Percentiles rank a stretch among this genome's conserved stretches.
phyloP scores from a whole-genome alignment of 1,140 invertebrate species.

The Tigriopus japonicus region DNA sequence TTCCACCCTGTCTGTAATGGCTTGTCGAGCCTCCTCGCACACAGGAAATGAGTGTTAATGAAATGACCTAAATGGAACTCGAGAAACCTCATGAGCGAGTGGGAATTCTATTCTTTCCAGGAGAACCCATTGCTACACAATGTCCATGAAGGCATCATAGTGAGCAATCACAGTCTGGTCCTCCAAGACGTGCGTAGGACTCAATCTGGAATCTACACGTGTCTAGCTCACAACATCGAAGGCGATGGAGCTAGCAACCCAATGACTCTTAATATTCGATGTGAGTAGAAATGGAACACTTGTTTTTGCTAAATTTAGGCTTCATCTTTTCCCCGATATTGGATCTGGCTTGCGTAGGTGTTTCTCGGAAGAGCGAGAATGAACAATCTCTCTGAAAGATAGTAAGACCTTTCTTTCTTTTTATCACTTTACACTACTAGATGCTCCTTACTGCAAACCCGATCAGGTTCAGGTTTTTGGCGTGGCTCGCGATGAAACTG shows the following conservation, averaged over 20 bases:
- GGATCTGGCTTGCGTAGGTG: no score
- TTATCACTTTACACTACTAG: slow-evolving; percentile 27
- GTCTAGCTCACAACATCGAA: slow-evolving; percentile 57
- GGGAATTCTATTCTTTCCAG: neutral
- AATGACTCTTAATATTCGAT: slow-evolving; percentile 60
- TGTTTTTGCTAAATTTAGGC: no score
- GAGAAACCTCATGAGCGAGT: no score
- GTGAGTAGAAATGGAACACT: slow-evolving; percentile 36
- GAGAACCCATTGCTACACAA: neutral
- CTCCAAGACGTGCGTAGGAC: neutral
- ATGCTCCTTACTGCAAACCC: slow-evolving; percentile 46
- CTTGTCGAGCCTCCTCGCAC: no score
- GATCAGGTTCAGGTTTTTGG: slow-evolving; percentile 47
- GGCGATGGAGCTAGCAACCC: slow-evolving; percentile 63
- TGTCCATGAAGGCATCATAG: neutral
- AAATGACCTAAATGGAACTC: no score
- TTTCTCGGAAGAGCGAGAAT: no score
- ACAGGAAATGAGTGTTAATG: no score
- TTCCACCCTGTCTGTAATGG: no score
- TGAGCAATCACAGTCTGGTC: slow-evolving; percentile 5
- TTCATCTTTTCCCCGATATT: no score
- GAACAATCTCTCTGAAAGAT: no score
- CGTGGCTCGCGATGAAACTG: slow-evolving; percentile 48
- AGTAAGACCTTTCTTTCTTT: no score
- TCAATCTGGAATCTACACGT: slow-evolving; percentile 52